Evolutionary conservation across 2,797 vertebrate species (phyloP), one percentile per base, ranked within the genome.

Genomic region (Emydoidea blandingii): DNA sequence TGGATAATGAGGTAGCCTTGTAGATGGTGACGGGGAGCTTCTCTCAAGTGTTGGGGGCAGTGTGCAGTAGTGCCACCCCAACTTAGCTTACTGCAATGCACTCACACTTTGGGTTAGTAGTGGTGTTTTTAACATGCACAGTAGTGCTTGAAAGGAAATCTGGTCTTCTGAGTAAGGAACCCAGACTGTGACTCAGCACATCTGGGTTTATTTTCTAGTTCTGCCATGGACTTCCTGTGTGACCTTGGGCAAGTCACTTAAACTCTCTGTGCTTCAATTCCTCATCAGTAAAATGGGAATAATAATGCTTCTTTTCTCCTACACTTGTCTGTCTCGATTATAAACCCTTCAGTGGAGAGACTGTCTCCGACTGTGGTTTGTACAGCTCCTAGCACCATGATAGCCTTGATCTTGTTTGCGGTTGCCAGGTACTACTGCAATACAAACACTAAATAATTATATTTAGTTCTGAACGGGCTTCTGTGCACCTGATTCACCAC

Each of bases 251-350:
- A 27, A 47, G 41, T 76, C 72, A 47, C 27, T 78, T 78, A 78
- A 78, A 47, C 15, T 29, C 14, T 31, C 14, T 78, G 25, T 78
- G 44, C 27, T 18, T 78, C 44, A 49, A 49, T 78, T 78, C 44
- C 74, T 49, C 74, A 49, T 78, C 44, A 18, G 74, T 14, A 49
- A 78, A 49, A 49, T 41, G 19, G 14, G 12, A 14, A 49, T 49
- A 49, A 29, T 47, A 53, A 10, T 1, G 2, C 3, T 78, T 2
- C 0, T 56, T 53, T 59, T 50, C 50, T 49, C 19, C 57, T 72
- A 0, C 12, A 31, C 19, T 54, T 1, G 0, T 31, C 23, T 80
- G 3, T 41, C 19, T 5, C 50, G 11, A 4, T 11, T 29, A 5
- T 74, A 53, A 11, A 21, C 9, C 5, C 8, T 57, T 18, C 54